These are phyloP conservation scores for Diorhabda carinulata DNA, from an alignment of 1,140 invertebrate genomes.

Conservation along the genomic window DNA sequence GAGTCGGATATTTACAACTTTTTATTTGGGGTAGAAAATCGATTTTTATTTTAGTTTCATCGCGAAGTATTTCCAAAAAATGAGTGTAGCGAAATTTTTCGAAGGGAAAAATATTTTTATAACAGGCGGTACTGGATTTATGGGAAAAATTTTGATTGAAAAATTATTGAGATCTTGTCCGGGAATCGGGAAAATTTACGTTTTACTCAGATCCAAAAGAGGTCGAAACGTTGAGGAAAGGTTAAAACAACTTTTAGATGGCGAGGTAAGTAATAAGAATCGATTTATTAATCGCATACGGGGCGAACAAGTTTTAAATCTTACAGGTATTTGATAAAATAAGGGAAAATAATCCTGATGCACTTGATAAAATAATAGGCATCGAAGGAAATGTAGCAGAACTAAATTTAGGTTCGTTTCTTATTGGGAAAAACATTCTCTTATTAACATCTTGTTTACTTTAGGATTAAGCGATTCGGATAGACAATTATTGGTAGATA, in stretches of 20 bases:
- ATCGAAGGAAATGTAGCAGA: conserved; percentile 73
- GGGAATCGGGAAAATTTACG: conserved; percentile 58
- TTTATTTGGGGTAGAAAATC: too few species aligned
- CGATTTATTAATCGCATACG: too few species aligned
- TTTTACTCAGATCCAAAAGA: conserved; percentile 64
- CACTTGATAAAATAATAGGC: conserved; percentile 66
- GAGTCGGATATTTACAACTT: too few species aligned
- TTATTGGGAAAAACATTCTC: too few species aligned
- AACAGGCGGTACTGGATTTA: conserved; percentile 35
- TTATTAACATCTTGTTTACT: too few species aligned
- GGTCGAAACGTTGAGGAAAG: conserved; percentile 53
- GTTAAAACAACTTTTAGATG: conserved; percentile 39
- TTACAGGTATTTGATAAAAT: conserved; percentile 52
- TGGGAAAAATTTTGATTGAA: conserved; percentile 61
- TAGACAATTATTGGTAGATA: too few species aligned
- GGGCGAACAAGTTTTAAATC: too few species aligned
- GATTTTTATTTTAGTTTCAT: too few species aligned
- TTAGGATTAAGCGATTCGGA: too few species aligned
- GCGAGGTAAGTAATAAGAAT: conserved; percentile 22
- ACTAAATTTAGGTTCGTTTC: conserved; percentile 52
- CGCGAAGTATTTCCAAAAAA: background rate
- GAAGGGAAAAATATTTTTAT: conserved; percentile 30
- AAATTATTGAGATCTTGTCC: conserved; percentile 68
- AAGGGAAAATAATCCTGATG: conserved; percentile 50
- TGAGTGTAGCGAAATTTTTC: conserved; percentile 23